Evolutionary conservation across 2,888 invertebrate genomes (phyloP), one percentile per base, ranked within the genome.

Genomic region (Brenthis hecate): DNA sequence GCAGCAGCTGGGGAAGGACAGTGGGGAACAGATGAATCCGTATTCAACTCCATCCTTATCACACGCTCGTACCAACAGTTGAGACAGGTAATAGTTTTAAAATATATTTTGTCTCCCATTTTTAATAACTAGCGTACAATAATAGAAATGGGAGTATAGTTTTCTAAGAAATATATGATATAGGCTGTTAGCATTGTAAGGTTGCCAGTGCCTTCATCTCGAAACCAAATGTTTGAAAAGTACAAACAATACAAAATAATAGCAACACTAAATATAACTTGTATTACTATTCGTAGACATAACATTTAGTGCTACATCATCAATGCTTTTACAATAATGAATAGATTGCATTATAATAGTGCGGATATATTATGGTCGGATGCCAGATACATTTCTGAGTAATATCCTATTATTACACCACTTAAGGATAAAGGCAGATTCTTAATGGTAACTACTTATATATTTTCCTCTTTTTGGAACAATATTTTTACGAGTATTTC

Each of bases 1-100:
- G 95, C 94, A 57, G 91, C 94, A 71, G 97, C 97, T 63, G 97
- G 96, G 65, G 96, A 97, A 82, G 95, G 96, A 36, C 95, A 97
- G 87, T 97, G 97, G 96, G 98, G 98, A 63, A 98, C 98, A 0
- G 98, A 98, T 80, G 98, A 98, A 89, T 97, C 97, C 0, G 94
- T 95, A 69, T 98, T 98, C 93, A 97, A 98, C 88, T 94, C 95
- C 68, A 96, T 98, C 81, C 94, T 98, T 77, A 96, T 97, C 77
- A 95, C 97, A 65, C 96, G 98, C 81, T 98, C 97, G 77, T 98
- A 96, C 85, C 97, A 97, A 81, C 98, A 99, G 85, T 91, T 98
- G 76, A 95, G 97, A 82, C 95, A 95, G 90, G 93, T 92, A 65
- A 43, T 43, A 11, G 36, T 60, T 23, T 36, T 48, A 43, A 56